Base-by-base conservation (phyloP, 2,888 invertebrate genomes). In the Melanotus villosus region DNA sequence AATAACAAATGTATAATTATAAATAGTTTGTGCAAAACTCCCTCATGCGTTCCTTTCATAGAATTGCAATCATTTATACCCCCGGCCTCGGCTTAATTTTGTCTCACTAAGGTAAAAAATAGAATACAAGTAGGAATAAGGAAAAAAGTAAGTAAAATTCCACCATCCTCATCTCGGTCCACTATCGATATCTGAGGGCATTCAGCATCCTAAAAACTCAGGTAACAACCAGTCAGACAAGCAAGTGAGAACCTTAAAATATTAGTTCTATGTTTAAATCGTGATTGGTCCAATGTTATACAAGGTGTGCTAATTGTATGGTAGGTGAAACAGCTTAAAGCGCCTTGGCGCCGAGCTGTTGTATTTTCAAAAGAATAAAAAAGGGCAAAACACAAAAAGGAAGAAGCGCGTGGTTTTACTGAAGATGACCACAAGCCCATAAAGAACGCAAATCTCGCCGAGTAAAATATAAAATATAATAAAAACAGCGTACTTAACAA, bases 231-330 rank as follows among this genome's bases (percentile, higher is more conserved):
- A 50, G 50, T 26, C 7, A 5, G 10, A 26, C 50, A 50, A 50
- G 16, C 26, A 30, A 50, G 14, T 7, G 21, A 6, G 12, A 1
- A 26, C 12, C 10, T 50, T 23, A 14, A 14, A 14, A 14, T 2
- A 1, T 5, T 12, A 12, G 6, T 12, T 14, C 16, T 19, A 5
- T 10, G 2, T 14, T 12, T 14, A 50, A n/a, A 3, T 12, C 26
- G 0, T 5, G n/a, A 10, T 12, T 50, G 50, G 30, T 1, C 30
- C 10, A 50, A 14, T 14, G 26, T 1, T 50, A 30, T 50, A 26
- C 23, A 30, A 50, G 50, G 50, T 50, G 50, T 50, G 23, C 30
- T 50, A 50, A 50, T 50, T 50, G 50, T 26, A 50, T 14, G 21
- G 50, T 30, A 14, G 3, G 23, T 4, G 16, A 16, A 10, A 18